phyloP scores from a whole-genome alignment of 2,797 vertebrate genomes.

The Dendrocincla tyrannina region DNA sequence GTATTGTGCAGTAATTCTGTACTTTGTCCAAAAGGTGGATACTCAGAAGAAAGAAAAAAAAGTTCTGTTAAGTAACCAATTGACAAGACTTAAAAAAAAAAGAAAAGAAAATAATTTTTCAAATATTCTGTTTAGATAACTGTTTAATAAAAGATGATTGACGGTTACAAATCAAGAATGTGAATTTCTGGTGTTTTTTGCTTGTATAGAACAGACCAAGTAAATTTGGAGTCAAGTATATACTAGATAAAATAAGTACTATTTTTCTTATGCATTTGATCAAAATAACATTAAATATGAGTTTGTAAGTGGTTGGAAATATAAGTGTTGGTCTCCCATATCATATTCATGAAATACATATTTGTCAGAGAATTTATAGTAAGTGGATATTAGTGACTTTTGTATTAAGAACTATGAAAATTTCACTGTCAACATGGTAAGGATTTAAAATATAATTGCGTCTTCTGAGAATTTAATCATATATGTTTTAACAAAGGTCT shows the following conservation, averaged over 20 bases:
- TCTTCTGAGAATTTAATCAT: not conserved
- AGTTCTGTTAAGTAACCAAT: not conserved
- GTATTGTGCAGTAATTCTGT: not conserved
- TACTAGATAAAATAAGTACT: not conserved
- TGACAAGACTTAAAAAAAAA: not conserved
- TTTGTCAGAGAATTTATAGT: not conserved
- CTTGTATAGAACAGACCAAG: not conserved
- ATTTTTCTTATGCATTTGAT: not conserved
- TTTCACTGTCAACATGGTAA: not conserved
- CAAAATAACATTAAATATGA: not conserved
- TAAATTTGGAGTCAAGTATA: not conserved
- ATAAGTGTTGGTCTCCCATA: not conserved
- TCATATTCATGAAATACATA: not conserved
- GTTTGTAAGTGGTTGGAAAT: not conserved
- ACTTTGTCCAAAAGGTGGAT: not conserved
- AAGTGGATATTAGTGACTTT: not conserved
- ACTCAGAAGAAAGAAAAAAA: not conserved
- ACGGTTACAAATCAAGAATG: not conserved
- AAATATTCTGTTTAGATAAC: not conserved
- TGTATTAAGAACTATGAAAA: not conserved
- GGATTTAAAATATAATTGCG: not conserved
- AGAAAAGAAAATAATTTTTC: not conserved
- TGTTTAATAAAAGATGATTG: not conserved
- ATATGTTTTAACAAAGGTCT: not conserved
- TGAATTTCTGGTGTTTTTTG: not conserved